Base-by-base conservation (phyloP, 2,888 invertebrate species). In the Cataglyphis livida region DNA sequence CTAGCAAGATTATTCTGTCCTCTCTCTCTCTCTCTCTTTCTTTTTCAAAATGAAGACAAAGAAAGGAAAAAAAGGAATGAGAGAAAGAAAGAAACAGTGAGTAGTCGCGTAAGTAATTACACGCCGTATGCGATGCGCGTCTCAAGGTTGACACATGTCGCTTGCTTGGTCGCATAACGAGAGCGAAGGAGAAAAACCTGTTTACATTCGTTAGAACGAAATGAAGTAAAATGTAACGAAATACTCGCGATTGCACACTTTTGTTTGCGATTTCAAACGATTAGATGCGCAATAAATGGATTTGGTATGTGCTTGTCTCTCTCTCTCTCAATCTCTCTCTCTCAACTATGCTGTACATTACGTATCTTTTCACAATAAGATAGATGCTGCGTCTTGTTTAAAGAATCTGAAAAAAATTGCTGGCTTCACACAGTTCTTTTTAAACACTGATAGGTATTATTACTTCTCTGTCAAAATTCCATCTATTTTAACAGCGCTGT, bases 111-210 rank as follows among this genome's bases (percentile, higher is more conserved):
- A 32, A 57, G 41, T 78, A 66, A 75, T 76, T 66, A 44, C 51
- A 12, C 21, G 38, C 25, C 41, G 74, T 57, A 54, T 57, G 28
- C 7, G 41, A 70, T 32, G 41, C 54, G 32, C 21, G 57, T 76
- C n/a, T 68, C 57, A 76, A 71, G 78, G 73, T 18, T 71, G 73
- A 71, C 41, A 78, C 71, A 71, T 73, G 73, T 71, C 73, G n/a
- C 54, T 28, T 71, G 18, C 18, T 57, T 10, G 32, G 18, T 7
- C 32, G 21, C 25, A 54, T 54, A 28, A 68, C 41, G 65, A 75
- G 38, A 78, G 41, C 21, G 41, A 25, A 44, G 48, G 28, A 66
- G 32, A 6, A 32, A 41, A 71, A 7, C 41, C 41, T 1, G 65
- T 6, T 15, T 25, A 15, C 18, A 9, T 15, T 35, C 7, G 7